Evolutionary conservation across 2,797 vertebrate species (phyloP).

Genomic region (Cynopterus sphinx): DNA sequence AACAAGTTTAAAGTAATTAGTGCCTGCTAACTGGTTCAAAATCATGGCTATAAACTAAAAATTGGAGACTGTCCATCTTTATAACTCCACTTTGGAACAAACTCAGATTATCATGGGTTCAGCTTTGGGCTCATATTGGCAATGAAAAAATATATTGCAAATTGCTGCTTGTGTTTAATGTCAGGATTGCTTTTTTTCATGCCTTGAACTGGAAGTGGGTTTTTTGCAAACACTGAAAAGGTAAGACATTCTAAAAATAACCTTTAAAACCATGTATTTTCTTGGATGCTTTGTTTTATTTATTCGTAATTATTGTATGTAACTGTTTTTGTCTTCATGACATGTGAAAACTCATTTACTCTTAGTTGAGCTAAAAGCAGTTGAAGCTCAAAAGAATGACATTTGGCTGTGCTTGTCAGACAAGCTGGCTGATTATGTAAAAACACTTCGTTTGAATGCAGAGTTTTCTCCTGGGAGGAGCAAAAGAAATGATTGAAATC

Average conservation of each 20-base stretch:
- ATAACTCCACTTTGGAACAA: background rate
- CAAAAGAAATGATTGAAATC: background rate
- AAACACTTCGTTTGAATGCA: slow-evolving; percentile 17
- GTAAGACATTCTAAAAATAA: slow-evolving; percentile 3
- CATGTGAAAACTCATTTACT: background rate
- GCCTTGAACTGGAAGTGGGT: background rate
- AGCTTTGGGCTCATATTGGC: background rate
- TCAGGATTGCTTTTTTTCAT: background rate
- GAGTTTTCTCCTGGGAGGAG: background rate
- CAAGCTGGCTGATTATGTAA: slow-evolving; percentile 27
- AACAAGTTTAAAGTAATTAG: background rate
- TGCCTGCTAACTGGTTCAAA: background rate
- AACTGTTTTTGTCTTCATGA: background rate
- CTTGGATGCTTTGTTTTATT: background rate
- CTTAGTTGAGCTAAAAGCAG: background rate
- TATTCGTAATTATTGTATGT: background rate
- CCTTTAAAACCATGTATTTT: slow-evolving; percentile 10
- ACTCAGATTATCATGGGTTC: background rate
- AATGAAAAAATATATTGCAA: background rate
- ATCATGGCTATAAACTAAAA: background rate
- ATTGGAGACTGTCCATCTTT: background rate
- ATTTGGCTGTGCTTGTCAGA: slow-evolving; percentile 41
- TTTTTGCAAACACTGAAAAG: slow-evolving; percentile 6
- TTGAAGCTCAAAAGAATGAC: slow-evolving; percentile 26
- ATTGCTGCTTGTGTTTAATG: background rate